phyloP scores from a whole-genome alignment of 2,888 invertebrate species.

The Anoplius nigerrimus region DNA sequence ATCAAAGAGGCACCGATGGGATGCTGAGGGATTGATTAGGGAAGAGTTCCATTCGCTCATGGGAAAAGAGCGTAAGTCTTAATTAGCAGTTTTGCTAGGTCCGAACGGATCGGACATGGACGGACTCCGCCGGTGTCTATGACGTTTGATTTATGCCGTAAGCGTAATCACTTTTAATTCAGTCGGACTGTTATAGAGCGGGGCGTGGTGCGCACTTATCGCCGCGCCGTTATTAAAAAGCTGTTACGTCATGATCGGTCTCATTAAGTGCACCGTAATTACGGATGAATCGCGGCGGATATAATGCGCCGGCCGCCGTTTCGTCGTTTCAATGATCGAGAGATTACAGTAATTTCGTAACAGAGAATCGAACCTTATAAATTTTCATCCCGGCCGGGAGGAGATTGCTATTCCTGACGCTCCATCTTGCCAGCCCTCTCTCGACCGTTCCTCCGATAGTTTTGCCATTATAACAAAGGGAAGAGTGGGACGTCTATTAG shows the following conservation, averaged over 20 bases:
- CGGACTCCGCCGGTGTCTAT: slow-evolving; percentile 1
- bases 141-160: slow-evolving; percentile 32
- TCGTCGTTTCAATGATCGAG: slow-evolving; percentile 33
- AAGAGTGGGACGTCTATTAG: background rate
- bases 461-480: background rate
- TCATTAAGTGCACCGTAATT: slow-evolving; percentile 15
- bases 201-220: background rate
- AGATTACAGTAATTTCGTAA: slow-evolving; percentile 30
- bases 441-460: slow-evolving; percentile 22
- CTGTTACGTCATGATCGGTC: slow-evolving; percentile 28
- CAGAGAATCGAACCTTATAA: slow-evolving; percentile 30
- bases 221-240: slow-evolving; percentile 42
- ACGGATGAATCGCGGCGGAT: slow-evolving; percentile 22
- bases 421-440: background rate
- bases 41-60: slow-evolving; percentile 16
- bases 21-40: slow-evolving; percentile 33
- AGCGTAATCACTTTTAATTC: slow-evolving; percentile 49
- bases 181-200: slow-evolving; percentile 9
- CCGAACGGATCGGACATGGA: no score
- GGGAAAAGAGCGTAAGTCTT: slow-evolving; percentile 26
- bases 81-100: slow-evolving; percentile 42
- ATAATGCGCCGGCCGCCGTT: slow-evolving; percentile 20
- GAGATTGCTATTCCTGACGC: slow-evolving; percentile 7
- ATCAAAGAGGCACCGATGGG: background rate
- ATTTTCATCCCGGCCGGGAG: slow-evolving; percentile 31